Base-by-base conservation (phyloP, 2,888 invertebrate species). In the Mythimna loreyi region DNA sequence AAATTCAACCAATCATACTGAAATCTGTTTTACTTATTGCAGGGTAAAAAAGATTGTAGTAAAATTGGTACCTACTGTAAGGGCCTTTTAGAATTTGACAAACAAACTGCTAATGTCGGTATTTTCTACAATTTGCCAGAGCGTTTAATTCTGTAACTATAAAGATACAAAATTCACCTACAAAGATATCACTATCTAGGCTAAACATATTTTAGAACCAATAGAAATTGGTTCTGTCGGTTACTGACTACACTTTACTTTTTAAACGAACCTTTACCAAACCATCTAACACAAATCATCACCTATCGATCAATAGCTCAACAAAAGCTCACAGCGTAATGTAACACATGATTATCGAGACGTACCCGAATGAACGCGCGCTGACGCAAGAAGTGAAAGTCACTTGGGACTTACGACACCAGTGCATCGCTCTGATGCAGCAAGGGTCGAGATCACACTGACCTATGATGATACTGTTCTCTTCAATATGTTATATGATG, bases 351-450 rank as follows among this genome's bases (percentile, higher is more conserved):
- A 86, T 86, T 86, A 88, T 87, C 85, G 85, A 77, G 81, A 84
- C 80, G 73, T 66, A 68, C 59, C 55, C 53, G 50, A 63, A 67
- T 50, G 61, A 81, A 81, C 79, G 81, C 81, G 78, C 80, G 78
- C 80, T 89, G 89, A 86, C 89, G 90, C 90, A 91, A 91, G 84
- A 90, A 94, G 94, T 95, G 95, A 95, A 95, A 95, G 95, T 94
- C 87, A 88, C 83, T 83, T 80, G 85, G 77, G 85, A 83, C 88
- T 94, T 95, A 91, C 94, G 87, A 94, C 94, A 94, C 80, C 83
- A 85, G 86, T 94, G 94, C 94, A 95, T 93, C 93, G 91, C 78
- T 85, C 81, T 80, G 92, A 91, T 94, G 93, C 94, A 94, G 91
- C 90, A 87, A 88, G 86, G 91, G 90, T 91, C 89, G 86, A 80